phyloP scores from a whole-genome alignment of 2,113 vertebrate genomes.

The Rhegmatorhina hoffmannsi region DNA sequence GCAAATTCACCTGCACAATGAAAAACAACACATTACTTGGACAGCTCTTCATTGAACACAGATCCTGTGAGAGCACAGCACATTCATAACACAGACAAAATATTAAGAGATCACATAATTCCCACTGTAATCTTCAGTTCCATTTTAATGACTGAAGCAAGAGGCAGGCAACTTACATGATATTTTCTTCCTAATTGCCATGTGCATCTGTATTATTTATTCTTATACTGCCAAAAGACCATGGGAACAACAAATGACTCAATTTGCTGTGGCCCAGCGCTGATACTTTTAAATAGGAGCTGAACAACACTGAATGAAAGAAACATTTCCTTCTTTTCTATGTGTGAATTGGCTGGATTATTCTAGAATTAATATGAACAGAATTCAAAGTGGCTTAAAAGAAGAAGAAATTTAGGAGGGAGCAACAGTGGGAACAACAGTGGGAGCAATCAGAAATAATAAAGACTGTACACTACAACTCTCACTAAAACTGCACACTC shows the following conservation, averaged over 20 bases:
- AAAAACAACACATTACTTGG: conserved; percentile 52
- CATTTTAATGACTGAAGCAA: conserved; percentile 2
- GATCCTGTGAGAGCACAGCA: background rate
- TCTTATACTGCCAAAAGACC: background rate
- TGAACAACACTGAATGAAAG: background rate
- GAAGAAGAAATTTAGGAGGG: background rate
- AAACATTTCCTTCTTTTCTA: background rate
- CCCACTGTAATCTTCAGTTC: background rate
- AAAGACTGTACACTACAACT: background rate
- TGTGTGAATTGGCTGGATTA: background rate
- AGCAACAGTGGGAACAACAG: background rate
- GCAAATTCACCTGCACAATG: conserved; percentile 79
- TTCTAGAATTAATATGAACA: background rate
- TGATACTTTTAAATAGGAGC: background rate
- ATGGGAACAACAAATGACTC: background rate
- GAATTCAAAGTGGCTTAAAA: background rate
- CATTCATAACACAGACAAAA: background rate
- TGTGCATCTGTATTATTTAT: background rate
- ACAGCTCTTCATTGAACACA: conserved; percentile 11
- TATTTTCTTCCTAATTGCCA: background rate
- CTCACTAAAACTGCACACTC: background rate
- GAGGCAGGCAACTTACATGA: background rate
- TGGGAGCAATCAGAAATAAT: background rate
- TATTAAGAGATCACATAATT: background rate
- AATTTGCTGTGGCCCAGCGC: background rate